A percentile compares a stretch with the other conserved stretches of the same genome.
phyloP scores from a whole-genome alignment of 1,140 invertebrate species.

The Aphis craccivora region DNA sequence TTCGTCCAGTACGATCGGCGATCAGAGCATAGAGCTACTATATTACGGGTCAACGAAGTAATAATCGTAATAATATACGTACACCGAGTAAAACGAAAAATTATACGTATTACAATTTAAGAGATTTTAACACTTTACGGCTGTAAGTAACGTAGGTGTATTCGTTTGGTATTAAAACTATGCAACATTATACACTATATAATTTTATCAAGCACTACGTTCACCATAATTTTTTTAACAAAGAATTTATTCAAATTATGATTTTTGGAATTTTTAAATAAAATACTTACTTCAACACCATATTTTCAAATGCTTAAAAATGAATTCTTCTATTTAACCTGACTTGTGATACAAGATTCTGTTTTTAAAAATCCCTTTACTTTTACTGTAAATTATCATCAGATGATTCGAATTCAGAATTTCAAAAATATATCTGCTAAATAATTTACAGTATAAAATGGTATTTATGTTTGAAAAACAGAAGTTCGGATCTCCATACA shows the following conservation, averaged over 20 bases:
- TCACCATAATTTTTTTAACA: not conserved
- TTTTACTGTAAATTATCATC: not conserved
- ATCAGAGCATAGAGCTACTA: not conserved
- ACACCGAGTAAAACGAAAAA: not conserved
- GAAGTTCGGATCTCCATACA: not conserved
- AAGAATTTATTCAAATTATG: not conserved
- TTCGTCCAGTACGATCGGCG: not conserved
- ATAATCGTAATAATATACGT: not conserved
- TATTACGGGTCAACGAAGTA: not conserved
- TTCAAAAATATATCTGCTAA: not conserved
- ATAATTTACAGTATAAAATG: not conserved
- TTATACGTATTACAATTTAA: not conserved
- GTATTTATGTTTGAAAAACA: not conserved
- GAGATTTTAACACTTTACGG: not conserved
- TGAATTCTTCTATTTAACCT: too few species aligned
- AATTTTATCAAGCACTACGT: not conserved
- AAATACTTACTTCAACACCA: not conserved
- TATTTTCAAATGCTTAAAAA: not conserved
- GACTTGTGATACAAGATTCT: not conserved
- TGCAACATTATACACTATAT: too few species aligned
- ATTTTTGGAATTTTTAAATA: not conserved
- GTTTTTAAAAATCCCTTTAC: not conserved
- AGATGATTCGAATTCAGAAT: not conserved
- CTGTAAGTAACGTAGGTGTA: not conserved
- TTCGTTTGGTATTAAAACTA: not conserved